These are phyloP conservation scores for Diglossa cyanea DNA, from an alignment of 2,797 vertebrate genomes.

Conservation along the genomic window DNA sequence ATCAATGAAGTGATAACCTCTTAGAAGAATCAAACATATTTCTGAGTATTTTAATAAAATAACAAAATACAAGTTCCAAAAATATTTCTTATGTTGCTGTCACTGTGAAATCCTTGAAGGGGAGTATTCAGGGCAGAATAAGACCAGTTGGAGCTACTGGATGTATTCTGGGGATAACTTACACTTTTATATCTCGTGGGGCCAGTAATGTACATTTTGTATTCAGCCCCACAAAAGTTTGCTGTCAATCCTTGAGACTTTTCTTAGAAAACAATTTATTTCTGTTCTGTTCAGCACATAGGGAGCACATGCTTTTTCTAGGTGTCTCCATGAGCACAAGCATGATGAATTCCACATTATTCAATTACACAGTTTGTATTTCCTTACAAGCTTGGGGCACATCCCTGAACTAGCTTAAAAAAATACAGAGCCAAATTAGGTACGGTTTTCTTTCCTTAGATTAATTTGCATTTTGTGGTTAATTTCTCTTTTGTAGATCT, in stretches of 20 bases:
- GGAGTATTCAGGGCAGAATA: neutral
- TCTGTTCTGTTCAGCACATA: neutral
- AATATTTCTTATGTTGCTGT: neutral
- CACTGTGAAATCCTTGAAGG: neutral
- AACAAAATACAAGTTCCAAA: neutral
- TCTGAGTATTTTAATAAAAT: conserved; percentile 19
- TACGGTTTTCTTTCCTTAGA: neutral
- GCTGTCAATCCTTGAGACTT: neutral
- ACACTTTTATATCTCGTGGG: neutral
- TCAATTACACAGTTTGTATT: conserved; percentile 6
- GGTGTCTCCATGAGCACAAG: neutral
- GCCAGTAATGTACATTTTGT: neutral
- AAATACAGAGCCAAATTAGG: neutral
- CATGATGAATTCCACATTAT: neutral
- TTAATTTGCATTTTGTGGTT: neutral
- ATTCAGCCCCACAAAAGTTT: neutral
- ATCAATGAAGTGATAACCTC: neutral
- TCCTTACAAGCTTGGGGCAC: neutral
- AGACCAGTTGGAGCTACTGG: neutral
- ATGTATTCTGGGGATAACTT: neutral
- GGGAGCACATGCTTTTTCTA: neutral
- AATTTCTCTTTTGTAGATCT: neutral
- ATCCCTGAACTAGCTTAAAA: neutral
- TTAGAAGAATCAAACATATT: neutral
- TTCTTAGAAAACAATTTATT: neutral